Evolutionary conservation across 2,113 vertebrate genomes (phyloP), one percentile per base, ranked within the genome.

Genomic region (Dasyornis broadbenti): DNA sequence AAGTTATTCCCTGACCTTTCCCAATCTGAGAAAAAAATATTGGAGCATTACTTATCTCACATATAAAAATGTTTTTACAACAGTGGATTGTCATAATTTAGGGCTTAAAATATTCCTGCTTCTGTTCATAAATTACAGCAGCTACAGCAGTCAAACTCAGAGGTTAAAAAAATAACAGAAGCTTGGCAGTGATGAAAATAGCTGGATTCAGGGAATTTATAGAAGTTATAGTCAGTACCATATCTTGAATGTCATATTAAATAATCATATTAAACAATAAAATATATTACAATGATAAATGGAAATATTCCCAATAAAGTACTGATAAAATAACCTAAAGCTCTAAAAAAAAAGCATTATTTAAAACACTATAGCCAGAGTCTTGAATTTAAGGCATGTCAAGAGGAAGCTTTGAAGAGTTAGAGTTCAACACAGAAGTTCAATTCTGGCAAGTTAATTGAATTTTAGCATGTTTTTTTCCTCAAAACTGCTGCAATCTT

Each of bases 381-480:
- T 63, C 33, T 66, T 3, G 2, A 50, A 76, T 68, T 68, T 89
- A 31, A 87, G 68, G 13, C 39, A 21, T 49, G 75, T 50, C 16
- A 66, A 71, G n/a, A 69, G n/a, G n/a, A 92, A 75, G 15, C 3
- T 84, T 72, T 61, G 44, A 85, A 86, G 20, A 49, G 20, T 56
- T 80, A 22, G 80, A 63, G 35, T 86, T 96, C 64, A 49, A 89
- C 33, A 70, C 11, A 80, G 18, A 81, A 53, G 26, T 83, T 86
- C 4, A 37, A 3, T 77, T 83, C 54, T 77, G n/a, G 18, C n/a
- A 72, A 52, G 39, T 78, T 75, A 72, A 73, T 79, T 89, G 50
- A 61, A 83, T 90, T 86, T 77, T 78, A 93, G 27, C 49, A 12
- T 56, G 6, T 45, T 53, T 82, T 83, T 92, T 89, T 50, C 61